Evolutionary conservation across 2,888 invertebrate species (phyloP), one percentile per base, ranked within the genome.

Genomic region (Calameuta filiformis): DNA sequence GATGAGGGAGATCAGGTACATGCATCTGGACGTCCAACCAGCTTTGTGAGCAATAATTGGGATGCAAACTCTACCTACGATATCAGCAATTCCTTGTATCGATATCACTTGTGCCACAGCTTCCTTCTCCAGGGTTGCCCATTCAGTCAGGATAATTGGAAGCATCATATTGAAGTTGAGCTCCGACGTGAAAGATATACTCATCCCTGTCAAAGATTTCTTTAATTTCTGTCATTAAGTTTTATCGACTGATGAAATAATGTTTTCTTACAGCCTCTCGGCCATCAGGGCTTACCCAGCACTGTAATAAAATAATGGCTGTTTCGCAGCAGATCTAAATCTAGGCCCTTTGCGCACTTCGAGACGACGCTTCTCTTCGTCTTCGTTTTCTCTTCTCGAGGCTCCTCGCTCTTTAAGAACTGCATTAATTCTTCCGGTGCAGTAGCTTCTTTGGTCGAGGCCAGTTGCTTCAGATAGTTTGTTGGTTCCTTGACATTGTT

Each of bases 161-260:
- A 91, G 90, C 91, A 93, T 92, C 30, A 92, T 81, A 76, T 92
- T 90, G 73, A 92, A 92, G 84, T 93, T 93, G 4, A 92, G 86
- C 83, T 93, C 93, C 2, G 93, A 90, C 33, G 92, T 92, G 79
- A 92, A 92, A 35, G 91, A 92, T 31, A 93, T 81, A n/a, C 92
- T 91, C 87, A 92, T 87, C 40, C 92, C 92, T 79, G 91, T 76
- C 56, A 89, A 78, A 15, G 56, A 56, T 56, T 56, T 23, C 56
- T 56, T 56, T 56, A 56, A 9, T 56, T 23, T 56, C 23, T 23
- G 56, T 56, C 56, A 56, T 23, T 56, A 56, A 56, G 23, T 56
- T 56, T 56, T 9, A 56, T 56, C 2, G 56, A 9, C 56, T 56
- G 56, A 23, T 56, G 56, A 23, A 56, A 56, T 56, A 15, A 56